Conservation (phyloP, 2,888 invertebrate species). For the Agriopis marginaria region DNA sequence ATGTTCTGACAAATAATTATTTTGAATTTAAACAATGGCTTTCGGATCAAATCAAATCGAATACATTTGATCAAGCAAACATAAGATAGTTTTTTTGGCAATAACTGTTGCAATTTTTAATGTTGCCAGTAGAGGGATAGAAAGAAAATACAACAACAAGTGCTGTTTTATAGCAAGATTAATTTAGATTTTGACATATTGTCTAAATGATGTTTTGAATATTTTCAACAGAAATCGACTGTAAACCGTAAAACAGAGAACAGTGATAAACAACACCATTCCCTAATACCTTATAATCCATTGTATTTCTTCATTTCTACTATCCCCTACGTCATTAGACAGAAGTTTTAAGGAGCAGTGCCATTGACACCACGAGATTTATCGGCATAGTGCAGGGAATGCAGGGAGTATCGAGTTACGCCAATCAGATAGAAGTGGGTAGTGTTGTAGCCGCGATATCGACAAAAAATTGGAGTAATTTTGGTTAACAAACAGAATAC, state of each 20-base stretch:
- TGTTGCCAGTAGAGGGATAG: too few relatives aligned
- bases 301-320: conserved; percentile 20
- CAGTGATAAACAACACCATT: conserved; percentile 3
- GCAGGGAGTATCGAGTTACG: conserved; percentile 82
- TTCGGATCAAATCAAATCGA: too few relatives aligned
- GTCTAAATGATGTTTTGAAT: not conserved
- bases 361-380: conserved; percentile 70
- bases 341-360: conserved; percentile 48
- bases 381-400: conserved; percentile 74
- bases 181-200: too few relatives aligned
- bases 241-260: not conserved
- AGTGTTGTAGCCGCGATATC: conserved; percentile 63
- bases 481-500: not conserved
- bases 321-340: conserved; percentile 51
- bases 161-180: too few relatives aligned
- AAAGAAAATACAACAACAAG: too few relatives aligned
- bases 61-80: too few relatives aligned
- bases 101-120: too few relatives aligned
- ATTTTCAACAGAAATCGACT: not conserved
- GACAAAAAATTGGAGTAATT: conserved; percentile 41
- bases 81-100: too few relatives aligned
- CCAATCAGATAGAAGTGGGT: conserved; percentile 83
- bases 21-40: too few relatives aligned
- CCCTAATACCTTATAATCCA: conserved; percentile 22
- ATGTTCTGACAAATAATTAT: too few relatives aligned